Conservation (phyloP, 2,113 vertebrate species). For the Taxidea taxus region DNA sequence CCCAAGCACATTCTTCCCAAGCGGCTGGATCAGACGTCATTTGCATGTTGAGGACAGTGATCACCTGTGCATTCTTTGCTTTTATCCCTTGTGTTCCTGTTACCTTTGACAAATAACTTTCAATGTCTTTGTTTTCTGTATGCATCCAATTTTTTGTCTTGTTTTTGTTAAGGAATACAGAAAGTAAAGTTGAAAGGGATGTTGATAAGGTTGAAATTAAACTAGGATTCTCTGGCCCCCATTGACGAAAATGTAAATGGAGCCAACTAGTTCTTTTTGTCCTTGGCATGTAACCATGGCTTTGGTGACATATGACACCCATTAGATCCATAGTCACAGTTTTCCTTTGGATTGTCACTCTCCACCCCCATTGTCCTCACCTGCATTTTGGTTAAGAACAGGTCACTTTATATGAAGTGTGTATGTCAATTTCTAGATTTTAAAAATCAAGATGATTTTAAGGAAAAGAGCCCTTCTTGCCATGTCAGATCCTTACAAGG, state of each 20-base stretch:
- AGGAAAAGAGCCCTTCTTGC: not conserved
- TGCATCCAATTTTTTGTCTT: not conserved
- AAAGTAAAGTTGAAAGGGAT: conserved; percentile 2
- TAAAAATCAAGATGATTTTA: not conserved
- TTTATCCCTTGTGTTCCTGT: not conserved
- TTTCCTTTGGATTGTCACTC: not conserved
- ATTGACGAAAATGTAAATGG: not conserved
- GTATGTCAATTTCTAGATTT: not conserved
- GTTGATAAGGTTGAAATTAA: not conserved
- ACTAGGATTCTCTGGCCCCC: not conserved
- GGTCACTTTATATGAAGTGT: not conserved
- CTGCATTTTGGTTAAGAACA: not conserved
- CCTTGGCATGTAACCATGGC: not conserved
- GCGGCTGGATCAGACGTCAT: not conserved
- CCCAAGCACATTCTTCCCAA: not conserved
- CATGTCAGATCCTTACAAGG: not conserved
- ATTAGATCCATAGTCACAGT: not conserved
- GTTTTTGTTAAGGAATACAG: not conserved
- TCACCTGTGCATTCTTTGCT: not conserved
- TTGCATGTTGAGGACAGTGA: not conserved
- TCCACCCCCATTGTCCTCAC: not conserved
- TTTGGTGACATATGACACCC: not conserved
- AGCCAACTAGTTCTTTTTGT: not conserved
- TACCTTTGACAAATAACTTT: not conserved
- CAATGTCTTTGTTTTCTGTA: not conserved